Percentiles rank a stretch among this genome's conserved stretches.
phyloP scores from a whole-genome alignment of 2,888 invertebrate species.

The Nymphalis c-album region DNA sequence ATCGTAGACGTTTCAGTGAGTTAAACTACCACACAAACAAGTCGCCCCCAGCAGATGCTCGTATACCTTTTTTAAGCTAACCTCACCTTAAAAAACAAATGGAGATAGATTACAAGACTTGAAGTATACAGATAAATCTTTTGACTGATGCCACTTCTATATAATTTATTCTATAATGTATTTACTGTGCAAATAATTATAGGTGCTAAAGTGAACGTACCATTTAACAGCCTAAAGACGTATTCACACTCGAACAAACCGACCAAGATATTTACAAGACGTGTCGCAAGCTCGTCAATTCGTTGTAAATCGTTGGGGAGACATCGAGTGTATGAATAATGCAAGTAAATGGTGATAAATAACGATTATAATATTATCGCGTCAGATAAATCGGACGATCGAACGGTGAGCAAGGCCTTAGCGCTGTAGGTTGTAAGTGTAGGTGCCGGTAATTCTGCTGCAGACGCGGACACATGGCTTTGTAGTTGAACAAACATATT shows the following conservation, averaged over 20 bases:
- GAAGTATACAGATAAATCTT: too few species aligned
- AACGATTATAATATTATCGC: constrained; percentile 78
- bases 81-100: too few species aligned
- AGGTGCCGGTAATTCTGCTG: constrained; percentile 56
- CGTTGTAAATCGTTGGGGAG: constrained; percentile 61
- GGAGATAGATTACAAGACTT: too few species aligned
- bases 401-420: constrained; percentile 52
- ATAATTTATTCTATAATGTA: not conserved
- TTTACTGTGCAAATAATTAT: constrained; percentile 35
- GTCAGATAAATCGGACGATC: constrained; percentile 68
- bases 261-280: constrained; percentile 18
- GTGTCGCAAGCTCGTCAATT: constrained; percentile 50
- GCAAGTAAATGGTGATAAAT: constrained; percentile 69
- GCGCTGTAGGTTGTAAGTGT: constrained; percentile 42
- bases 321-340: constrained; percentile 67
- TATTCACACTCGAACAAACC: constrained; percentile 9
- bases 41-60: too few species aligned
- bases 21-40: too few species aligned
- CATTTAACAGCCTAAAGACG: constrained; percentile 15
- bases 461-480: constrained; percentile 45
- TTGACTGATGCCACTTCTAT: not conserved
- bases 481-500: not conserved
- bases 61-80: too few species aligned
- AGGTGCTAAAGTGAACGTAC: constrained; percentile 24
- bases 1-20: too few species aligned